Evolutionary conservation across 2,888 invertebrate genomes (phyloP).

Genomic region (Lutraria lutraria): DNA sequence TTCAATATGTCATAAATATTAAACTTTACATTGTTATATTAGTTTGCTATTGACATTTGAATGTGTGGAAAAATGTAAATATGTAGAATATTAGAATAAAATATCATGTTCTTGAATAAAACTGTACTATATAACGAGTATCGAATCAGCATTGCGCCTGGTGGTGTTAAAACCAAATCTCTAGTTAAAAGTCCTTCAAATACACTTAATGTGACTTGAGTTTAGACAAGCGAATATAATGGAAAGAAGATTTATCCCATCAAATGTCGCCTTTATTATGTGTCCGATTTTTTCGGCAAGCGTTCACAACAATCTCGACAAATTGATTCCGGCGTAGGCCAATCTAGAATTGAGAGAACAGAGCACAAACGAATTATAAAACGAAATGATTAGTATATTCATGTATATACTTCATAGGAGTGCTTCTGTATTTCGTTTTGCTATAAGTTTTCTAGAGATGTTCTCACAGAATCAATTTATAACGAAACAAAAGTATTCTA

Average conservation of each 20-base stretch:
- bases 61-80: too few species aligned
- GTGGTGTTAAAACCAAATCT: slow-evolving; percentile 30
- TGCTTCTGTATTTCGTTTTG: too few species aligned
- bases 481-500: slow-evolving; percentile 11
- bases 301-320: slow-evolving; percentile 16
- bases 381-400: not conserved
- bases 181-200: slow-evolving; percentile 1
- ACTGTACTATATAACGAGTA: too few species aligned
- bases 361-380: not conserved
- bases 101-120: too few species aligned
- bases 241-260: slow-evolving; percentile 18
- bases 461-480: slow-evolving; percentile 18
- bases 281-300: slow-evolving; percentile 1
- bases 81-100: too few species aligned
- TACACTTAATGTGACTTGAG: slow-evolving; percentile 20
- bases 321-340: slow-evolving; percentile 26
- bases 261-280: not conserved
- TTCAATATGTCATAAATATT: too few species aligned
- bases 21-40: too few species aligned
- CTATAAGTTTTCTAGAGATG: not conserved
- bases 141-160: too few species aligned
- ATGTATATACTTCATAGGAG: too few species aligned
- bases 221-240: not conserved
- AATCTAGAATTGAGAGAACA: not conserved
- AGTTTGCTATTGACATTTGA: too few species aligned